phyloP scores from a whole-genome alignment of 2,888 invertebrate species.

The Limnephilus lunatus region DNA sequence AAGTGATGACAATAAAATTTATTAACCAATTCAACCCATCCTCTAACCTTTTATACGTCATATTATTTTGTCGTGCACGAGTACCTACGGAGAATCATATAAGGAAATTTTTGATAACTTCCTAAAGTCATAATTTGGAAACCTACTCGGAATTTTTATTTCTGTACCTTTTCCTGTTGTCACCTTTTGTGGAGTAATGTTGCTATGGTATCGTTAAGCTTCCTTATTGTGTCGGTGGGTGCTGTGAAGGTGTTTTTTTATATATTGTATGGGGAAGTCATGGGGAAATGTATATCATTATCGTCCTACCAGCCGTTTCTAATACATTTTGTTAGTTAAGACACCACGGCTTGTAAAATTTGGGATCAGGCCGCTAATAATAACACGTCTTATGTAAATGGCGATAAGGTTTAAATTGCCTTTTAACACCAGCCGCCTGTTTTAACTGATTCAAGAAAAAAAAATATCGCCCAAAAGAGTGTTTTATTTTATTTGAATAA shows the following conservation, averaged over 20 bases:
- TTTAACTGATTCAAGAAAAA: too few relatives aligned
- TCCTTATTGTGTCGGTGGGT: not conserved
- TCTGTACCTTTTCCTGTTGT: not conserved
- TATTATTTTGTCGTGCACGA: not conserved
- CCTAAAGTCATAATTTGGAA: conserved; percentile 2
- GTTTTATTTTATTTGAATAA: too few relatives aligned
- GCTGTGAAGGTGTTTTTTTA: not conserved
- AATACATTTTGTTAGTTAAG: not conserved
- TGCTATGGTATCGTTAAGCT: not conserved
- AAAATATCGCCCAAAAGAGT: too few relatives aligned
- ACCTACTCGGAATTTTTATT: not conserved
- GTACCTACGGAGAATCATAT: not conserved
- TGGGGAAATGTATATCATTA: not conserved
- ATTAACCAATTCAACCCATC: not conserved
- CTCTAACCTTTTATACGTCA: not conserved
- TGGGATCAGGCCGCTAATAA: too few relatives aligned
- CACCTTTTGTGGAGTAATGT: not conserved
- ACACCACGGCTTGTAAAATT: too few relatives aligned
- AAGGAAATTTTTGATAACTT: not conserved
- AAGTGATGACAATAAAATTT: too few relatives aligned
- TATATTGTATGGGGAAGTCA: not conserved
- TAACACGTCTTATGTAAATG: too few relatives aligned
- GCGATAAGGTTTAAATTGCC: too few relatives aligned
- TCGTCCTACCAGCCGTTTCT: not conserved
- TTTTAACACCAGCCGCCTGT: too few relatives aligned